phyloP scores from a whole-genome alignment of 2,113 vertebrate species.

The Oenanthe oenanthe region DNA sequence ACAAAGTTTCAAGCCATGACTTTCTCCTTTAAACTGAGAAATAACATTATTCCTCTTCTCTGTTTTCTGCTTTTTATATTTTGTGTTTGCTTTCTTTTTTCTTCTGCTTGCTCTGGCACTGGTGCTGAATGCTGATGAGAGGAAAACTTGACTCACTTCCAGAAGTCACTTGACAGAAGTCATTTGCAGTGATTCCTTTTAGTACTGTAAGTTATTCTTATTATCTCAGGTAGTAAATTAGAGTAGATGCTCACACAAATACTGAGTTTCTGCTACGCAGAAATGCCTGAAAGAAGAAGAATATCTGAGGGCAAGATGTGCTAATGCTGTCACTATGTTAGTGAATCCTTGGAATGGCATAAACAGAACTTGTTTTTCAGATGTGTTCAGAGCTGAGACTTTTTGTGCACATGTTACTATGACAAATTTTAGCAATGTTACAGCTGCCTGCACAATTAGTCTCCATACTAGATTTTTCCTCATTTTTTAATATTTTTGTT shows the following conservation, averaged over 20 bases:
- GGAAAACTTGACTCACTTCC: conserved; percentile 31
- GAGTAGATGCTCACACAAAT: not conserved
- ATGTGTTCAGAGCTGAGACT: not conserved
- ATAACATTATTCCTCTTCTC: not conserved
- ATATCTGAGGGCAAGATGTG: not conserved
- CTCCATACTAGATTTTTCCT: not conserved
- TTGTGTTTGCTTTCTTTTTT: conserved; percentile 32
- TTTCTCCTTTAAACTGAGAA: conserved; percentile 14
- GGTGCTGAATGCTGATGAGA: conserved; percentile 59
- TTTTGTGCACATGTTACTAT: not conserved
- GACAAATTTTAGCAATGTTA: not conserved
- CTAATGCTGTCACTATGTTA: not conserved
- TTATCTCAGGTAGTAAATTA: not conserved
- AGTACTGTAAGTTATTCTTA: not conserved
- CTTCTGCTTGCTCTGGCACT: conserved; percentile 11
- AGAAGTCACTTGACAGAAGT: not conserved
- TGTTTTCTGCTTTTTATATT: conserved; percentile 29
- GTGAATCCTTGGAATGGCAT: not conserved
- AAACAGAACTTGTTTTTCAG: not conserved
- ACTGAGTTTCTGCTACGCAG: not conserved
- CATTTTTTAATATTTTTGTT: not conserved
- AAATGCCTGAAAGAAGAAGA: not conserved
- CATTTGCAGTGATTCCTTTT: conserved; percentile 26
- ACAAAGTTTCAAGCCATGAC: not conserved
- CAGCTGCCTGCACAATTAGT: not conserved